A percentile compares a stretch with the other conserved stretches of the same genome.
Evolutionary conservation across 2,113 vertebrate species (phyloP).

Genomic region (Epinephelus moara): DNA sequence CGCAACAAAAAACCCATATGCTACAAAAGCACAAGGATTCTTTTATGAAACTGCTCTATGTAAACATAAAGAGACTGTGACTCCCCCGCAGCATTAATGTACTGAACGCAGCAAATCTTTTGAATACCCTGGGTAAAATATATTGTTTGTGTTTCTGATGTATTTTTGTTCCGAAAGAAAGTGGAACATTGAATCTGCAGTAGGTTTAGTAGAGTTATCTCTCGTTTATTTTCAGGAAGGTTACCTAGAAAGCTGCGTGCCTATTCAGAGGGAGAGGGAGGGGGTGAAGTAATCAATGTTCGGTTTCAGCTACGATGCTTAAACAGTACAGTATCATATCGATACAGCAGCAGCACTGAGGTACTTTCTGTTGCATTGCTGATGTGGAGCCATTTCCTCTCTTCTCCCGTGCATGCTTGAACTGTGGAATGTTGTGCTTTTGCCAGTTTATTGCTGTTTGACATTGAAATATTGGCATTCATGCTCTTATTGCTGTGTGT

Average conservation of each 20-base stretch:
- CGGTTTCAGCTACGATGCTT: not conserved
- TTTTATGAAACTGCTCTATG: constrained; percentile 2
- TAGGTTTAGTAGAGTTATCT: not conserved
- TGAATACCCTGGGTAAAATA: not conserved
- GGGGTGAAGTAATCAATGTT: constrained; percentile 3
- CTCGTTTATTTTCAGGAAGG: not conserved
- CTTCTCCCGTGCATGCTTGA: not conserved
- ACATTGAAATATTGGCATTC: constrained; percentile 4
- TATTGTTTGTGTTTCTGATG: not conserved
- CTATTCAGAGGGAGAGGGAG: not conserved
- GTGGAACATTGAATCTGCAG: not conserved
- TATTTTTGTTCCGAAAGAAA: not conserved
- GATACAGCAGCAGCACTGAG: not conserved
- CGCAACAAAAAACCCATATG: constrained; percentile 21
- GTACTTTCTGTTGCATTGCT: not conserved
- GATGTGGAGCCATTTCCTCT: not conserved
- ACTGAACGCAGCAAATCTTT: not conserved
- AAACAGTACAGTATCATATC: not conserved
- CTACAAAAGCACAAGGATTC: constrained; percentile 1
- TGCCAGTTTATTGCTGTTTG: constrained; percentile 18
- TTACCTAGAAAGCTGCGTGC: constrained; percentile 4
- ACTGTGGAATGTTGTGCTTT: constrained; percentile 5
- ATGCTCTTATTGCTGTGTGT: constrained; percentile 4
- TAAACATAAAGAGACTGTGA: not conserved
- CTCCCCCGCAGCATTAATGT: not conserved